Base-by-base conservation (phyloP, 2,797 vertebrate genomes). In the Takifugu rubripes region DNA sequence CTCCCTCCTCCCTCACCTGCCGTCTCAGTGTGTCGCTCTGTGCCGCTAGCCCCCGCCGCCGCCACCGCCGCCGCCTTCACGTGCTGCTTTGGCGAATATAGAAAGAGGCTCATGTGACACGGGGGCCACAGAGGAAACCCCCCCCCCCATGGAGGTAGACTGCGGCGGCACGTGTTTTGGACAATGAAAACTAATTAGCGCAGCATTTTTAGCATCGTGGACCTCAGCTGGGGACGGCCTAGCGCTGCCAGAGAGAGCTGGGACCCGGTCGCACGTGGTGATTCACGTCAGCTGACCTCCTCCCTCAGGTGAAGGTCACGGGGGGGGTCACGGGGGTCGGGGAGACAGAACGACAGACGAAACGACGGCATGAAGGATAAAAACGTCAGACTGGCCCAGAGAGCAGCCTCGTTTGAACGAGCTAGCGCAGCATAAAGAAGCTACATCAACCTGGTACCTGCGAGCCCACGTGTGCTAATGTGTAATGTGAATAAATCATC, bases 161-260 rank as follows among this genome's bases (percentile, higher is more conserved):
- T 49, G 55, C 53, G 77, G 67, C 52, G n/a, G 29, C 15, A 31
- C 64, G 53, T 33, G 40, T 27, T 33, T 21, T 29, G 64, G 70
- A 77, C 53, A 58, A 75, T 56, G 72, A 80, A 87, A 87, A 84
- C 79, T 84, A 87, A 89, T 89, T 87, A 87, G 82, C 71, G 31
- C 84, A 84, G 82, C 85, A 87, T 78, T 87, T 86, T 84, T 77
- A 84, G 84, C 82, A 84, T 87, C 82, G 79, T 64, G 69, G 82
- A 66, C 80, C 75, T 79, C 75, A 85, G 83, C 81, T 79, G 68
- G 75, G 71, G 83, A 83, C 83, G 36, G 31, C 31, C 31, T 10
- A 33, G 31, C 31, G 31, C 8, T 84, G 87, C 83, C 87, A 87
- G 66, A 84, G 83, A 85, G 83, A 86, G 81, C 79, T 61, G 77